Evolutionary conservation across 2,888 invertebrate genomes (phyloP).

Genomic region (Melanotus villosus): DNA sequence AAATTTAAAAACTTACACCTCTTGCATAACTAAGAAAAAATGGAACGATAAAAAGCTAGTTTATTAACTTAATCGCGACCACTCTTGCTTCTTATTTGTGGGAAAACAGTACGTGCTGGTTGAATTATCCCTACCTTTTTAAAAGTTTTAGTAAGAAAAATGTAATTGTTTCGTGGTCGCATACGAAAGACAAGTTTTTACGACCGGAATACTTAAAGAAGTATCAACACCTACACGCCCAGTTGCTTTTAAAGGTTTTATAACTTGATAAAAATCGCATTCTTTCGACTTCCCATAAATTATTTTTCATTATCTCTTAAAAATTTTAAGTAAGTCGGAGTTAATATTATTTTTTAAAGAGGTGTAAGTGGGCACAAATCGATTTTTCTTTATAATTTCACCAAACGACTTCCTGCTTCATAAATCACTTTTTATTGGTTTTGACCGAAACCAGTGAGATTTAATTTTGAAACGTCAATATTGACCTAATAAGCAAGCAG

Average conservation of each 20-base stretch:
- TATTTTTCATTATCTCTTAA: no score
- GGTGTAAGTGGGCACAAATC: no score
- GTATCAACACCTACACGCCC: constrained; percentile 22
- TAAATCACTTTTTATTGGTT: constrained; percentile 17
- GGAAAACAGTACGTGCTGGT: constrained; percentile 10
- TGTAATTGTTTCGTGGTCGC: constrained; percentile 14
- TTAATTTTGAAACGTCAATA: constrained; percentile 21
- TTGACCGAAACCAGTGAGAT: constrained; percentile 3
- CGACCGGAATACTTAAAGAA: constrained; percentile 10
- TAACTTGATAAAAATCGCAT: constrained; percentile 27
- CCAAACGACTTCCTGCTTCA: no score
- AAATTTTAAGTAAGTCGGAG: no score
- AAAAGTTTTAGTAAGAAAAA: neutral
- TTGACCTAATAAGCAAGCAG: constrained; percentile 28
- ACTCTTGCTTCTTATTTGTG: constrained; percentile 13
- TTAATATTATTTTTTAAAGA: no score
- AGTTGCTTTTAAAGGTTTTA: constrained; percentile 20
- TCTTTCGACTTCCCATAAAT: neutral
- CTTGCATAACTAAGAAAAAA: no score
- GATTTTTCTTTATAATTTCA: no score
- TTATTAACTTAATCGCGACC: neutral
- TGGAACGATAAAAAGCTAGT: neutral
- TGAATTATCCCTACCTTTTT: neutral
- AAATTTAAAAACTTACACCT: neutral
- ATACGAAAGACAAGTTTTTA: constrained; percentile 6